Base-by-base conservation (phyloP, 2,888 invertebrate genomes). In the Homarus gammarus region DNA sequence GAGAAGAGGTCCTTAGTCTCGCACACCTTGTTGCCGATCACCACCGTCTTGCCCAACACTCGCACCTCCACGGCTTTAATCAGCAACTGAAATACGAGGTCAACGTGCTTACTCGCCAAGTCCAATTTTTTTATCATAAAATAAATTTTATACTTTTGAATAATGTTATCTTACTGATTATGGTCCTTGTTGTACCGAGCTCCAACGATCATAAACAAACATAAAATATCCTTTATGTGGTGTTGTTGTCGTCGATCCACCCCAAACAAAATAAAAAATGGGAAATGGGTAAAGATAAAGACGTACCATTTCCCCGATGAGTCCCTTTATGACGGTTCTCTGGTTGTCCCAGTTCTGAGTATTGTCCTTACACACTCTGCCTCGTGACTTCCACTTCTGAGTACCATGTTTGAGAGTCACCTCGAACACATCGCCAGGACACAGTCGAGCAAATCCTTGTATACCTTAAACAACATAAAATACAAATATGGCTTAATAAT, bases 401-500 rank as follows among this genome's bases (percentile, higher is more conserved):
- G 93, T 93, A 6, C 95, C 95, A 92, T 95, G 95, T 84, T 94
- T 93, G 18, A 95, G 93, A 2, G 94, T 94, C 40, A 95, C 94
- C 92, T 95, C 95, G 93, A 95, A 95, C 40, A 95, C 94, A 93
- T 95, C 95, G 2, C 95, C 95, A 1, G 95, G 94, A 92, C 95
- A 95, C 56, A 95, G 93, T 8, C 95, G 94, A 6, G 95, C 95
- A 93, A 95, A 95, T 18, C 95, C 95, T 92, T 94, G 95, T 92
- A 95, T 95, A 44, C 95, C 95, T 95, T 91, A 73, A 68, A 77
- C 56, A 56, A 56, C 22, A 15, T 22, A 56, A 56, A 56, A 0
- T 56, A n/a, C n/a, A n/a, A n/a, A n/a, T n/a, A n/a, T n/a, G n/a
- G n/a, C n/a, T n/a, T n/a, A n/a, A n/a, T n/a, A n/a, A n/a, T n/a